These are phyloP conservation scores for Drosophila lini DNA, from an alignment of 1,140 invertebrate species.

Conservation along the genomic window DNA sequence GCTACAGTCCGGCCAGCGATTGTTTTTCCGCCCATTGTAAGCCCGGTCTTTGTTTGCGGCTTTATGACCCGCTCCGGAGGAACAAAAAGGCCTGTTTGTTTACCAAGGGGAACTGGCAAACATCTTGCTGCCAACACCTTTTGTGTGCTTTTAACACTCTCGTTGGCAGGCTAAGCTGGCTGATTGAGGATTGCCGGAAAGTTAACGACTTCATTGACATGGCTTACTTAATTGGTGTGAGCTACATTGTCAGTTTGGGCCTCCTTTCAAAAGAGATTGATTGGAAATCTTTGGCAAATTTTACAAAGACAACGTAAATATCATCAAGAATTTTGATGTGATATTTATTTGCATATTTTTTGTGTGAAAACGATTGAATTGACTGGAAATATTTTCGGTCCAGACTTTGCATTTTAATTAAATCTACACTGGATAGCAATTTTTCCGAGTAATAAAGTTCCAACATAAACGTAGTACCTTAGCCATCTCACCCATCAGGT, in stretches of 20 bases:
- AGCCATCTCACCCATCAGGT: slow-evolving; percentile 1
- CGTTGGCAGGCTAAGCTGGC: slow-evolving; percentile 18
- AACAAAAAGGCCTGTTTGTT: slow-evolving; percentile 28
- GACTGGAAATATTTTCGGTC: neutral
- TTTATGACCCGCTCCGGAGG: slow-evolving; percentile 19
- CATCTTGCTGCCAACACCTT: slow-evolving; percentile 47
- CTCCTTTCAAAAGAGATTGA: slow-evolving; percentile 4
- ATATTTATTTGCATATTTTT: neutral
- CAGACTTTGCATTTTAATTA: slow-evolving; percentile 8
- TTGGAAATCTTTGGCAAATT: neutral
- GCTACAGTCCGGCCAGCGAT: slow-evolving; percentile 1
- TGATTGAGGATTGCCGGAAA: slow-evolving; percentile 44
- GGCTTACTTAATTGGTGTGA: slow-evolving; percentile 17
- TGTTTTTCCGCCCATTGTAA: slow-evolving; percentile 20
- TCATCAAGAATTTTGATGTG: neutral
- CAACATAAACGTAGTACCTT: neutral
- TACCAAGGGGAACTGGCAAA: slow-evolving; percentile 3
- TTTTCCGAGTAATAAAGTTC: slow-evolving; percentile 5
- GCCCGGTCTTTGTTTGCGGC: slow-evolving; percentile 33
- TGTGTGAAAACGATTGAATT: neutral
- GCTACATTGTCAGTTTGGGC: no score
- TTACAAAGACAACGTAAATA: neutral
- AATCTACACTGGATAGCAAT: neutral
- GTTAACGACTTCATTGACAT: slow-evolving; percentile 45
- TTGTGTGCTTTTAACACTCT: slow-evolving; percentile 35